These are phyloP conservation scores for Alligator sinensis DNA, from an alignment of 2,113 vertebrate species.

Conservation along the genomic window DNA sequence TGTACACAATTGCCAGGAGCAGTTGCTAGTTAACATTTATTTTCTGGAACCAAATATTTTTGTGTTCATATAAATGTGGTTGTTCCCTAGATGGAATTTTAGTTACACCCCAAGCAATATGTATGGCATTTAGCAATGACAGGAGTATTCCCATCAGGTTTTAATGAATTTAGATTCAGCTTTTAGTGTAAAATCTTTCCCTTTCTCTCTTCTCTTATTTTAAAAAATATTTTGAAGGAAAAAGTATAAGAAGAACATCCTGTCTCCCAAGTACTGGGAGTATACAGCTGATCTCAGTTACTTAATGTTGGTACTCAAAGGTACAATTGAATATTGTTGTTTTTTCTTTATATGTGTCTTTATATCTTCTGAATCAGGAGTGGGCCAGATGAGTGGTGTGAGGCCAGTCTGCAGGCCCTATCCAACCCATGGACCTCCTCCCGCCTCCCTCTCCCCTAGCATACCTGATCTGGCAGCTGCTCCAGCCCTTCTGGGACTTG, in stretches of 20 bases:
- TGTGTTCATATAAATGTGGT: background rate
- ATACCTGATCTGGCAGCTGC: too few species aligned
- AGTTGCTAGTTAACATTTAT: background rate
- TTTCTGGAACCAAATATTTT: background rate
- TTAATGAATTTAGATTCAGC: background rate
- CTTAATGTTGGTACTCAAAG: background rate
- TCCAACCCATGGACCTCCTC: too few species aligned
- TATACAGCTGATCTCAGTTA: rapidly evolving
- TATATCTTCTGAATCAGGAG: too few species aligned
- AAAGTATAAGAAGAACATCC: background rate
- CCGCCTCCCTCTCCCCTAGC: too few species aligned
- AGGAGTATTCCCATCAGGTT: background rate
- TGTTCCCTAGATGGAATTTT: background rate
- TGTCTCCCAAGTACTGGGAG: background rate
- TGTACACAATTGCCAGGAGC: background rate
- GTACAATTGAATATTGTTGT: background rate
- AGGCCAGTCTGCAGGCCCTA: too few species aligned
- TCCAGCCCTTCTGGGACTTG: too few species aligned
- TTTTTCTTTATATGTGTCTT: background rate
- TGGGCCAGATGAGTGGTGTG: too few species aligned
- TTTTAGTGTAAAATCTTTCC: background rate
- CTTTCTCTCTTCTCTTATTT: background rate
- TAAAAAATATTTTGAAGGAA: background rate
- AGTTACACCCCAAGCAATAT: rapidly evolving
- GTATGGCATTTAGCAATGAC: background rate